Conservation (phyloP, 2,888 invertebrate genomes). For the Xestoiulus laeticollis region DNA sequence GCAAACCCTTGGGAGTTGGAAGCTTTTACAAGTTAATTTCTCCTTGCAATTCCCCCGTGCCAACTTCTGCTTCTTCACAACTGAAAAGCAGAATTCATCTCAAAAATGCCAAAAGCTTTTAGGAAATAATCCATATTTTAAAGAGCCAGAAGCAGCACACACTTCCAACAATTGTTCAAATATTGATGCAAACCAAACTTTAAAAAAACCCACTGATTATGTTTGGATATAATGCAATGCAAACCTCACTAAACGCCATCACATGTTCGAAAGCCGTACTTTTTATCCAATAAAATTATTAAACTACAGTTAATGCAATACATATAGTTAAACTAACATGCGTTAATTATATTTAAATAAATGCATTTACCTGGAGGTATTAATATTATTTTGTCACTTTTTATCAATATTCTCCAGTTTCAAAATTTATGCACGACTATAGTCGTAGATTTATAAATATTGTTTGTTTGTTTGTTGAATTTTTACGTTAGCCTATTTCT, state of each 20-base stretch:
- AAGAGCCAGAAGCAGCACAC: not conserved
- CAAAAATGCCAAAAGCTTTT: constrained; percentile 22
- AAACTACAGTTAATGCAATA: too few relatives aligned
- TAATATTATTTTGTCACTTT: too few relatives aligned
- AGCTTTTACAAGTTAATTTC: constrained; percentile 43
- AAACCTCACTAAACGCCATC: not conserved
- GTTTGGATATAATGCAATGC: not conserved
- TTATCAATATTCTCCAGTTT: too few relatives aligned
- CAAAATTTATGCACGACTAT: too few relatives aligned
- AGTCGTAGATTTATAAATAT: too few relatives aligned
- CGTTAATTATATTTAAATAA: too few relatives aligned
- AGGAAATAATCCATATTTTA: constrained; percentile 41
- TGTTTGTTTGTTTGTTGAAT: too few relatives aligned
- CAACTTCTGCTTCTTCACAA: constrained; percentile 18
- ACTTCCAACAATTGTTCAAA: constrained; percentile 6
- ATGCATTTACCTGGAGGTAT: too few relatives aligned
- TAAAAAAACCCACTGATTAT: not conserved
- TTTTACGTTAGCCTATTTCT: too few relatives aligned
- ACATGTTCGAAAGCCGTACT: not conserved
- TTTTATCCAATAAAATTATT: too few relatives aligned
- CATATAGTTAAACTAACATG: too few relatives aligned
- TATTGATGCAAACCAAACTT: constrained; percentile 35
- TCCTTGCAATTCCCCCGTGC: constrained; percentile 3
- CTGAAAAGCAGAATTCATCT: constrained; percentile 39
- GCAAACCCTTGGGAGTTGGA: not conserved